Evolutionary conservation across 2,797 vertebrate genomes (phyloP).

Genomic region (Cossypha niveicapilla): DNA sequence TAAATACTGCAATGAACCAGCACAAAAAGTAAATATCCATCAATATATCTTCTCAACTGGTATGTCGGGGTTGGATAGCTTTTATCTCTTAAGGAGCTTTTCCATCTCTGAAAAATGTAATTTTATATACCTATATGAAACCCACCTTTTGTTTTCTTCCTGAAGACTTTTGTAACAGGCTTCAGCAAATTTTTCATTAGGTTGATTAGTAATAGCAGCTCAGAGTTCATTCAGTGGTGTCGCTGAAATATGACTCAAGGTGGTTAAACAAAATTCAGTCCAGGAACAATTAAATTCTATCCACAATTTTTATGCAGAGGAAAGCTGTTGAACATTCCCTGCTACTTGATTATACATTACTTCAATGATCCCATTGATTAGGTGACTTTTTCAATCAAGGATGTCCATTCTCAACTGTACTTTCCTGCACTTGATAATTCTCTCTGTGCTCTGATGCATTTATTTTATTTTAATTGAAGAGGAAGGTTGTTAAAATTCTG

Average conservation of each 20-base stretch:
- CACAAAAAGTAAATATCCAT: background rate
- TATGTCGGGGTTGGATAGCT: background rate
- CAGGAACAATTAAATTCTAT: slow-evolving; percentile 23
- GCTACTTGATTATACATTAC: background rate
- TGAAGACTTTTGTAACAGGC: background rate
- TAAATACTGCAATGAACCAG: background rate
- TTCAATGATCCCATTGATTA: slow-evolving; percentile 31
- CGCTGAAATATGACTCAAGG: background rate
- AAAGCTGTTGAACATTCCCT: background rate
- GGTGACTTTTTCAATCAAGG: slow-evolving; percentile 11
- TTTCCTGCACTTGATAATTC: background rate
- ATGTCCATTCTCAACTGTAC: background rate
- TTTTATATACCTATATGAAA: background rate
- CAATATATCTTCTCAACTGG: background rate
- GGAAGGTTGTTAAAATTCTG: slow-evolving; percentile 13
- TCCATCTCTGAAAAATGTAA: background rate
- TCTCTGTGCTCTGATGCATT: background rate
- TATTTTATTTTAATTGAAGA: slow-evolving; percentile 5
- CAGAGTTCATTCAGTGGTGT: background rate
- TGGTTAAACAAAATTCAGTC: background rate
- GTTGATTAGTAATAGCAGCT: background rate
- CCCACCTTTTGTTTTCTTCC: background rate
- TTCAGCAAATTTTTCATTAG: background rate
- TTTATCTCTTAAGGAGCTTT: background rate
- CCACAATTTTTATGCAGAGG: background rate